phyloP scores from a whole-genome alignment of 2,797 vertebrate species.

The Delichon dasypus region DNA sequence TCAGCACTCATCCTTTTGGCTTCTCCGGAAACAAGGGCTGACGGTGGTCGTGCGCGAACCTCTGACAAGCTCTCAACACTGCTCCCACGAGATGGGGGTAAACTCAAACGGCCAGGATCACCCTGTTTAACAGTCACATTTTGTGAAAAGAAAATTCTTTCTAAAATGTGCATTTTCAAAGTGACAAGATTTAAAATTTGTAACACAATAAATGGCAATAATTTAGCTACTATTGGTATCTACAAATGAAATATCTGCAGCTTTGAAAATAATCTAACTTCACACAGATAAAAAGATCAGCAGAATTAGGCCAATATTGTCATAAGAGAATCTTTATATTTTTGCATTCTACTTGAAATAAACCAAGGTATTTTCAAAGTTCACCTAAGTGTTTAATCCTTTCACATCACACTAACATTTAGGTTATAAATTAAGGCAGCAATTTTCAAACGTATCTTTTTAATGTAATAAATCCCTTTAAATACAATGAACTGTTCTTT shows the following conservation, averaged over 20 bases:
- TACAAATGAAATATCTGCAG: background rate
- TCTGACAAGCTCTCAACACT: conserved; percentile 93
- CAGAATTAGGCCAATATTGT: background rate
- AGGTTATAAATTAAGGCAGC: background rate
- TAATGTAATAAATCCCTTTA: background rate
- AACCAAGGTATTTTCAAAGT: background rate
- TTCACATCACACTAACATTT: background rate
- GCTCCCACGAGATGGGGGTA: conserved; percentile 92
- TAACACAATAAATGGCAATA: background rate
- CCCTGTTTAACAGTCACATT: conserved; percentile 77
- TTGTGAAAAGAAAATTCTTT: background rate
- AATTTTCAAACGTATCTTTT: background rate
- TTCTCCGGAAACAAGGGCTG: conserved; percentile 81
- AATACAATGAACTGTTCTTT: background rate
- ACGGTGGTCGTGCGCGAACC: conserved; percentile 76
- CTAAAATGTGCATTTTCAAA: background rate
- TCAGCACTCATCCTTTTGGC: conserved; percentile 95
- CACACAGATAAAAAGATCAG: background rate
- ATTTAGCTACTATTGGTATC: background rate
- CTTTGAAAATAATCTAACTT: background rate
- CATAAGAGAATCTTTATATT: background rate
- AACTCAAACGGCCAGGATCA: conserved; percentile 86
- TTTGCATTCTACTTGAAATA: background rate
- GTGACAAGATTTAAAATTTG: background rate
- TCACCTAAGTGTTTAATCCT: background rate